Evolutionary conservation across 2,888 invertebrate genomes (phyloP).

Genomic region (Leucoptera coffeella): DNA sequence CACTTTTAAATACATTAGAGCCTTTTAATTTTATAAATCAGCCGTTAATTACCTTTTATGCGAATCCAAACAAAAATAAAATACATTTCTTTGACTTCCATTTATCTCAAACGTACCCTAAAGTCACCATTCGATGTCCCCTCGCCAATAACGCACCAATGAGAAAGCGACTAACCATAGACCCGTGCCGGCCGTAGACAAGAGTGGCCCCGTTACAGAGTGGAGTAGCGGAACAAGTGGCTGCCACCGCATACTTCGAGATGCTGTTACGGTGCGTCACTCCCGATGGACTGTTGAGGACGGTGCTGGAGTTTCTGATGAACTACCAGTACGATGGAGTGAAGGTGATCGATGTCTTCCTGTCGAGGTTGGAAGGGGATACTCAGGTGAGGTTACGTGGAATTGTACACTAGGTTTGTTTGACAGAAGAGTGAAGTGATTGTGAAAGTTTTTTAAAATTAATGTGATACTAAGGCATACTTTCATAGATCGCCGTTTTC

Average conservation of each 20-base stretch:
- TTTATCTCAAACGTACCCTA: no score
- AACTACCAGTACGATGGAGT: slow-evolving; percentile 79
- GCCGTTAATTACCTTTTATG: no score
- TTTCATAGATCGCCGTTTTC: no score
- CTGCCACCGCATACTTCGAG: slow-evolving; percentile 91
- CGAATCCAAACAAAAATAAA: no score
- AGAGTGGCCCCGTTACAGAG: slow-evolving; percentile 61
- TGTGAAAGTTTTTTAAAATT: no score
- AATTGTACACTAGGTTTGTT: slow-evolving; percentile 2
- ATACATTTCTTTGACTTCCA: no score
- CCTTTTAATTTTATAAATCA: no score
- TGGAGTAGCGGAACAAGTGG: slow-evolving; percentile 81
- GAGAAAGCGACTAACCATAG: slow-evolving; percentile 14
- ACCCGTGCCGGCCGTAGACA: slow-evolving; percentile 24
- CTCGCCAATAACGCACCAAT: slow-evolving; percentile 1
- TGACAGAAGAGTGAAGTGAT: no score
- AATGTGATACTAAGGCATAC: no score
- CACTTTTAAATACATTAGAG: no score
- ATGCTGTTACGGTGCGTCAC: slow-evolving; percentile 82
- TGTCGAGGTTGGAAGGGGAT: slow-evolving; percentile 70
- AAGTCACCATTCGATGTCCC: slow-evolving; percentile 6
- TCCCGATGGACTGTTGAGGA: slow-evolving; percentile 74
- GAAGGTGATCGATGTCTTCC: slow-evolving; percentile 73
- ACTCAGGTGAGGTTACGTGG: slow-evolving; percentile 54
- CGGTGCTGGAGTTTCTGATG: slow-evolving; percentile 79